Evolutionary conservation across 2,888 invertebrate species (phyloP).

Genomic region (Tupiocoris notatus): DNA sequence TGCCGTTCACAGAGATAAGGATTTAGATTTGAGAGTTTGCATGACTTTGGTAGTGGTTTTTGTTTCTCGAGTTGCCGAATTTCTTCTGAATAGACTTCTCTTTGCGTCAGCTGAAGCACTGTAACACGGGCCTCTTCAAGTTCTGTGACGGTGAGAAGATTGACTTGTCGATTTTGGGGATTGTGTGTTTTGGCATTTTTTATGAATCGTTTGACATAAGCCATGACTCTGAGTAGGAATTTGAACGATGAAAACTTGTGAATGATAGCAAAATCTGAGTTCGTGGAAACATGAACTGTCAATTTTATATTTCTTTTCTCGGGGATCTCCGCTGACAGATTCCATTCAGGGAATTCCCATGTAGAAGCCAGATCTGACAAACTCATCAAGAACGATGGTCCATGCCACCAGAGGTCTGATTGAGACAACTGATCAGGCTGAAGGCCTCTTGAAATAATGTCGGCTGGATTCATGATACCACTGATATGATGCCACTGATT

Average conservation of each 20-base stretch:
- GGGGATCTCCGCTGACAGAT: not conserved
- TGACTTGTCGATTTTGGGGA: not conserved
- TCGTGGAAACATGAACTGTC: not conserved
- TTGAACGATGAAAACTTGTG: not conserved
- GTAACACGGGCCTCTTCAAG: not conserved
- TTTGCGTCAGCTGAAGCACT: not conserved
- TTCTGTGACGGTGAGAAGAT: not conserved
- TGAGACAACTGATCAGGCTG: not conserved
- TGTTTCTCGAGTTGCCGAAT: not conserved
- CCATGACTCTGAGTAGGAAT: not conserved
- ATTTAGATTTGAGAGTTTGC: not conserved
- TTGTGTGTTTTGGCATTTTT: not conserved
- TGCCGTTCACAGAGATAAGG: constrained; percentile 12
- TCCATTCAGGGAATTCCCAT: not conserved
- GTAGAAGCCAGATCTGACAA: not conserved
- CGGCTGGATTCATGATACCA: not conserved
- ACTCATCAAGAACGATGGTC: not conserved
- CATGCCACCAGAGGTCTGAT: not conserved
- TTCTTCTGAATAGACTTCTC: not conserved
- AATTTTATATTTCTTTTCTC: not conserved
- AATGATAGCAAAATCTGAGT: not conserved
- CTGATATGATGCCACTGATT: not conserved
- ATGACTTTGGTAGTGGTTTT: not conserved
- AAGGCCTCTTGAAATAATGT: not conserved
- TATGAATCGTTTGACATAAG: not conserved